phyloP scores from a whole-genome alignment of 2,797 vertebrate species.

The Nannoperca australis region DNA sequence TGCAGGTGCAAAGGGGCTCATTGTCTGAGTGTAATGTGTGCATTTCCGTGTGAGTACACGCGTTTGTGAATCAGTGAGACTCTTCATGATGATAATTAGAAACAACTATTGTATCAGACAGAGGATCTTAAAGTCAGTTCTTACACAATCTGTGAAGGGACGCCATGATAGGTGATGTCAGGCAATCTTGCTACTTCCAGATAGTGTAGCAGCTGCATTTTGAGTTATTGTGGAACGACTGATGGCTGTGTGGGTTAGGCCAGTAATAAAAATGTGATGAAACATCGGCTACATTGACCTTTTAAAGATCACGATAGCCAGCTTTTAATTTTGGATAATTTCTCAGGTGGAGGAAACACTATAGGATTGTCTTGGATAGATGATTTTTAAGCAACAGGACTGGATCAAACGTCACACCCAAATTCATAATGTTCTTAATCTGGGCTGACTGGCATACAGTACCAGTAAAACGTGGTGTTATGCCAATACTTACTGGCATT shows the following conservation, averaged over 20 bases:
- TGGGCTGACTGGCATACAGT: background rate
- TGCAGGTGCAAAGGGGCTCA: conserved; percentile 41
- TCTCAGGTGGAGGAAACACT: background rate
- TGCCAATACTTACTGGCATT: background rate
- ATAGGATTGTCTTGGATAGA: background rate
- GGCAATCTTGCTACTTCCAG: background rate
- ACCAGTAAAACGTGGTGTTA: background rate
- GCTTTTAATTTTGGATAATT: background rate
- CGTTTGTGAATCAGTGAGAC: conserved; percentile 1
- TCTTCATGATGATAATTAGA: background rate
- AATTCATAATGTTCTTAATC: background rate
- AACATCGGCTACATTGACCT: background rate
- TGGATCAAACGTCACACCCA: background rate
- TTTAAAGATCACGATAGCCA: background rate
- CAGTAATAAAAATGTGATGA: conserved; percentile 4
- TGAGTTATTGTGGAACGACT: background rate
- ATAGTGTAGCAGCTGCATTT: background rate
- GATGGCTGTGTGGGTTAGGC: background rate
- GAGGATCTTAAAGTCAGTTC: background rate
- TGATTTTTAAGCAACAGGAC: background rate
- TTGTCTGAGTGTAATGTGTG: conserved; percentile 21
- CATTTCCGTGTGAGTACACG: background rate
- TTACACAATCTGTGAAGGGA: background rate
- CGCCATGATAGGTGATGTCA: background rate
- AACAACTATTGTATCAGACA: background rate